Base-by-base conservation (phyloP, 2,888 invertebrate genomes). In the Hipparchia sbordonii region DNA sequence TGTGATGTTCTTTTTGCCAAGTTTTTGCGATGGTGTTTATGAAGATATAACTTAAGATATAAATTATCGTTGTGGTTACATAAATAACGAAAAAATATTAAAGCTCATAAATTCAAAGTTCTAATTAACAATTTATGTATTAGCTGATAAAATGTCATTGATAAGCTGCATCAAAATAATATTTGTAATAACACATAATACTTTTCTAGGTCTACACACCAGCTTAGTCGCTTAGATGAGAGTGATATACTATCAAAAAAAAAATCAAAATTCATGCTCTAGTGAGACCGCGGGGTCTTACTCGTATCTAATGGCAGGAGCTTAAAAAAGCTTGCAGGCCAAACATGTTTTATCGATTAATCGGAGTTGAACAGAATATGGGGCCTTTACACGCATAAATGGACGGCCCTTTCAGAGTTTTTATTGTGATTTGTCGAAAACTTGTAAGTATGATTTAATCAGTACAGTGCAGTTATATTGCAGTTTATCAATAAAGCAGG, bases 321-420 rank as follows among this genome's bases (percentile, higher is more conserved):
- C 59, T 59, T 12, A 60, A 63, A 63, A 63, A 63, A 33, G 23
- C 51, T 23, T 51, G 63, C 23, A 23, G 10, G 63, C 63, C 63
- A 63, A 51, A 63, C 48, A 63, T 46, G 23, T 48, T n/a, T n/a
- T 51, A 63, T 63, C 63, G 63, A 63, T 63, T 63, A 48, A 62
- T 63, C 48, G 48, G 23, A 48, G 9, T 46, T 23, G 63, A 51
- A 51, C 23, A 51, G 4, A 46, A 63, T 63, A 8, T 63, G 23
- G 23, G 23, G 23, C 23, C 23, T 23, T 23, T 23, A 23, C 0
- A 23, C 23, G 23, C 2, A 8, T 48, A 48, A 48, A 9, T 51
- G 48, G 10, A 51, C 48, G 63, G 5, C 48, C 8, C 23, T 48
- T 63, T 63, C 46, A 5, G n/a, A 48, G 1, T 46, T 8, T 48